Percentiles rank a stretch among this genome's conserved stretches.
Conservation (phyloP, 2,113 vertebrate genomes). For the Sterna hirundo region DNA sequence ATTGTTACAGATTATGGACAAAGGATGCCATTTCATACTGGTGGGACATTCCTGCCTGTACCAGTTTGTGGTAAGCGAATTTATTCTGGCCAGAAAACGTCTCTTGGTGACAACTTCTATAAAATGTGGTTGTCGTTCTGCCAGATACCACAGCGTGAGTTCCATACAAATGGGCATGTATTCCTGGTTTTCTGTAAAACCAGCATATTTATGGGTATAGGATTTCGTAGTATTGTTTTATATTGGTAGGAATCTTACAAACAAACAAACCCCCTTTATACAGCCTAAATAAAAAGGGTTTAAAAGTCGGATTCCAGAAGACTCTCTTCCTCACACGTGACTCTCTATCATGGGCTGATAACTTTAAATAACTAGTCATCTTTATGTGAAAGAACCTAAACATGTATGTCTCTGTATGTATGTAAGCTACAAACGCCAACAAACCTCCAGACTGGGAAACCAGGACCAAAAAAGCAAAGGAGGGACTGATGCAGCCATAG, state of each 20-base stretch:
- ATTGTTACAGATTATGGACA: neutral
- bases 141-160: neutral
- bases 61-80: neutral
- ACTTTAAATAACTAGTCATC: neutral
- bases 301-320: neutral
- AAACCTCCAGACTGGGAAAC: neutral
- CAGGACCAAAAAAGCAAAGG: neutral
- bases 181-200: neutral
- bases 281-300: neutral
- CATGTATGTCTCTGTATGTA: accelerated
- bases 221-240: neutral
- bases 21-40: neutral
- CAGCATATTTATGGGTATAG: neutral
- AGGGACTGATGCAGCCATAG: neutral
- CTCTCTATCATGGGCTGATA: neutral
- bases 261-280: accelerated
- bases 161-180: neutral
- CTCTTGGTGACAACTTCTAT: neutral
- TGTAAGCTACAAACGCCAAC: neutral
- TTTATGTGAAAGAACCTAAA: neutral
- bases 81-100: neutral
- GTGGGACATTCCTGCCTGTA: neutral
- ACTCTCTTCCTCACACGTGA: accelerated
- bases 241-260: neutral
- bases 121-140: neutral